Conservation (phyloP, 2,888 invertebrate species). For the Eupeodes luniger region DNA sequence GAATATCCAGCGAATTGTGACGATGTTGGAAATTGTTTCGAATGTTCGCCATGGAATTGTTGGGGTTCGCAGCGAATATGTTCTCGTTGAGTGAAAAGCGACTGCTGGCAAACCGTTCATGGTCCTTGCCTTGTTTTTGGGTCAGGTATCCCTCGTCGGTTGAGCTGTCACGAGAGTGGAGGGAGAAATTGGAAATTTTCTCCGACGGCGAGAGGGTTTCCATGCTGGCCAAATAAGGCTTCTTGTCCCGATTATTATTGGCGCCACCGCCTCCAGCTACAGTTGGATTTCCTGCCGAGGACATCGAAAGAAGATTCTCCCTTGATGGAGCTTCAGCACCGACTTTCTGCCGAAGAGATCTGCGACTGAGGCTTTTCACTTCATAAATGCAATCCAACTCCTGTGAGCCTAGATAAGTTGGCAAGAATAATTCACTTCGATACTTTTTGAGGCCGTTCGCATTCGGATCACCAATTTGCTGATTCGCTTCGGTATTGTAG, state of each 20-base stretch:
- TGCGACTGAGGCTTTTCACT: constrained; percentile 81
- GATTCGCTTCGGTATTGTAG: constrained; percentile 84
- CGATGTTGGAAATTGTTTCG: constrained; percentile 79
- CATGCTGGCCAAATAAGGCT: constrained; percentile 81
- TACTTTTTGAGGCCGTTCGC: constrained; percentile 81
- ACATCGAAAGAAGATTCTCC: constrained; percentile 82
- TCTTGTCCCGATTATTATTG: constrained; percentile 78
- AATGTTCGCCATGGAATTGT: constrained; percentile 78
- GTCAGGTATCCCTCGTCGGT: constrained; percentile 79
- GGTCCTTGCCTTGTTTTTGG: constrained; percentile 78
- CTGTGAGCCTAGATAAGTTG: constrained; percentile 81
- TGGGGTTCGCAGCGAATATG: constrained; percentile 80
- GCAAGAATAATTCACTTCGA: constrained; percentile 83
- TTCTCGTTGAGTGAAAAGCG: constrained; percentile 83
- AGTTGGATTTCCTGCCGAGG: constrained; percentile 77
- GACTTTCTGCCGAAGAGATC: constrained; percentile 82
- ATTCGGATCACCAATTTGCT: constrained; percentile 82
- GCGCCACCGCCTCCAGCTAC: constrained; percentile 5
- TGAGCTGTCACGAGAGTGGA: constrained; percentile 76
- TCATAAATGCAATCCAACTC: constrained; percentile 82
- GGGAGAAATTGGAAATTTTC: constrained; percentile 79
- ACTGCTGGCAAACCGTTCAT: constrained; percentile 80
- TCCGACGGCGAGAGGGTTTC: constrained; percentile 84
- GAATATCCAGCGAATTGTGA: constrained; percentile 82
- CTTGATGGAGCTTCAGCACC: constrained; percentile 81